Percentiles rank a stretch among this genome's conserved stretches.
Conservation (phyloP, 2,113 vertebrate species). For the Meles meles region DNA sequence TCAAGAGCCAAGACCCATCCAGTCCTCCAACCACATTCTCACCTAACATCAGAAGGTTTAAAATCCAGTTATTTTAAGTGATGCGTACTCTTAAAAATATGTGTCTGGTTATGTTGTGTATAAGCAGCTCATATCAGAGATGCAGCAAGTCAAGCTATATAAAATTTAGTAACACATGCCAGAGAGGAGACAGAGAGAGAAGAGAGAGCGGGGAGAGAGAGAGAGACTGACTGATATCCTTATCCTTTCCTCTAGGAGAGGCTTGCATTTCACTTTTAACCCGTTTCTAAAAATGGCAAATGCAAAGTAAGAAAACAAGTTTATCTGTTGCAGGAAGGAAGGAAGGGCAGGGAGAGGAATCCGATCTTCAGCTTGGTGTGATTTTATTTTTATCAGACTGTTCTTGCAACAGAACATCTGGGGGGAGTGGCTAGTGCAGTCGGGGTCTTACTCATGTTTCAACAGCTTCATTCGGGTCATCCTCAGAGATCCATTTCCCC, state of each 20-base stretch:
- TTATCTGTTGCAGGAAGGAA: constrained; percentile 38
- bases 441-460: background rate
- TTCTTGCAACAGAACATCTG: background rate
- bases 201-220: background rate
- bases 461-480: background rate
- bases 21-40: constrained; percentile 46
- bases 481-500: background rate
- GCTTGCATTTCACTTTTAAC: constrained; percentile 65
- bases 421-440: background rate
- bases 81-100: constrained; percentile 31
- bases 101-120: constrained; percentile 57
- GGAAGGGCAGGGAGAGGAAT: background rate
- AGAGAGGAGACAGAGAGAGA: constrained; percentile 33
- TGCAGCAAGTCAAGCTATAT: constrained; percentile 56
- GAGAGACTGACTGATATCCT: background rate
- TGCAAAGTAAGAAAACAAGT: constrained; percentile 45
- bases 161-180: constrained; percentile 41
- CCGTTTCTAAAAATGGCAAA: constrained; percentile 73
- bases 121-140: constrained; percentile 60
- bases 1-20: constrained; percentile 1
- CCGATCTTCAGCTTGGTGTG: constrained; percentile 51
- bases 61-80: constrained; percentile 62
- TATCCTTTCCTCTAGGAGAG: constrained; percentile 33
- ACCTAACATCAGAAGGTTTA: constrained; percentile 65
- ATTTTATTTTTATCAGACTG: constrained; percentile 24